These are phyloP conservation scores for Antheraea mylitta DNA, from an alignment of 1,140 invertebrate genomes.

Conservation along the genomic window DNA sequence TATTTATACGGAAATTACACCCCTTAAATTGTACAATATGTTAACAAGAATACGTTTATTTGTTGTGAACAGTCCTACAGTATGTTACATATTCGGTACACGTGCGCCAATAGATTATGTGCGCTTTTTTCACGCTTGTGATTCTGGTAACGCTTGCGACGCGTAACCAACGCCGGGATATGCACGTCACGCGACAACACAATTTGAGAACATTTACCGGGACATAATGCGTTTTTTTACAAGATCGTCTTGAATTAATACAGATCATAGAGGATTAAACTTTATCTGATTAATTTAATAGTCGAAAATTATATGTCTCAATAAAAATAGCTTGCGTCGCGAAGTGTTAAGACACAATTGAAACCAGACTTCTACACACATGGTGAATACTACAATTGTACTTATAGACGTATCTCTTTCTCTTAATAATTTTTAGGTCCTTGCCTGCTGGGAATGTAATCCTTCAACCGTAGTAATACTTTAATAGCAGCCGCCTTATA, in stretches of 20 bases:
- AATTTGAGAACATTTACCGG: slow-evolving; percentile 1
- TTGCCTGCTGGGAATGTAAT: too few relatives aligned
- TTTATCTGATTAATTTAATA: not conserved
- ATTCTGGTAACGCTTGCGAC: slow-evolving; percentile 2
- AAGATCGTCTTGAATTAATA: not conserved
- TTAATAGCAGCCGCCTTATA: too few relatives aligned
- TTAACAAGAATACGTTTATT: not conserved
- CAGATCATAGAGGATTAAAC: not conserved
- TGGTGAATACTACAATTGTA: too few relatives aligned
- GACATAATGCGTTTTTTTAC: not conserved
- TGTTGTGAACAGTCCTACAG: not conserved
- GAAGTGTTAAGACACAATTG: not conserved
- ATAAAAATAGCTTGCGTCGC: not conserved
- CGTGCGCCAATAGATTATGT: slow-evolving; percentile 12
- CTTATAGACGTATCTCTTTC: too few relatives aligned
- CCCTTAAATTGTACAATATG: not conserved
- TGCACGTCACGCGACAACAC: slow-evolving; percentile 7
- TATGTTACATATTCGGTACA: slow-evolving; percentile 6
- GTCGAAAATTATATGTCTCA: not conserved
- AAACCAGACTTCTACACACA: too few relatives aligned
- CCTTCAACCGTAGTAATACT: too few relatives aligned
- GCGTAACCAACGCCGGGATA: slow-evolving; percentile 4
- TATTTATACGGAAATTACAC: too few relatives aligned
- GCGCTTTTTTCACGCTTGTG: slow-evolving; percentile 15
- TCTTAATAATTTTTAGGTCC: too few relatives aligned